Evolutionary conservation across 2,797 vertebrate species (phyloP), one percentile per base, ranked within the genome.

Genomic region (Sardinella longiceps): DNA sequence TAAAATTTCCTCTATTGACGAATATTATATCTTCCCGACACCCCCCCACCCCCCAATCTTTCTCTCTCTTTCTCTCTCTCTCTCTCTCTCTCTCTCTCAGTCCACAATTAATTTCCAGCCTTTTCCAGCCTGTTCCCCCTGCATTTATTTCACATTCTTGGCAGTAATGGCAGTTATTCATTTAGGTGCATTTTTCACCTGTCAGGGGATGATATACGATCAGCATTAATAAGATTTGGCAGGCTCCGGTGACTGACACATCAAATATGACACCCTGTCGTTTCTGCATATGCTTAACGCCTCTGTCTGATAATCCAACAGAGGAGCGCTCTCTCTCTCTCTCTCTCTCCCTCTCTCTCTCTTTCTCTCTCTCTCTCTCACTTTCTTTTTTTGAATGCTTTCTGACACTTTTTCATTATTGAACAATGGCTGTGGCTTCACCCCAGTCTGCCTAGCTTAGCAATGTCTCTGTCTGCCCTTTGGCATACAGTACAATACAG

Each of bases 21-120:
- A 77, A 77, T 77, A 77, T 39, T 15, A 66, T 33, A 15, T 53
- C 51, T 12, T 70, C 30, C 46, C 11, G 7, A 43, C 43, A 48
- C 50, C 50, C 51, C 51, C 51, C 51, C 51, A 1, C 51, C 51
- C 51, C 15, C 51, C 15, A n/a, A n/a, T n/a, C n/a, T n/a, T n/a
- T n/a, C n/a, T n/a, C n/a, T n/a, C 46, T 9, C 46, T 9, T 11
- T 9, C 46, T 9, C 46, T 9, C 46, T 9, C 7, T 9, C 46
- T 9, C 46, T 48, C 46, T 9, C 46, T 9, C 46, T 48, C 28
- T 70, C 81, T 83, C 83, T 86, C 37, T 43, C n/a, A 23, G 37
- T 1, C 70, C 33, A 7, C 70, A 92, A 90, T 93, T 92, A 89
- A 96, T 95, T 92, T 93, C 87, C 92, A 91, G 91, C 92, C 80